Conservation (phyloP, 2,888 invertebrate genomes). For the Drosophila infuscata region DNA sequence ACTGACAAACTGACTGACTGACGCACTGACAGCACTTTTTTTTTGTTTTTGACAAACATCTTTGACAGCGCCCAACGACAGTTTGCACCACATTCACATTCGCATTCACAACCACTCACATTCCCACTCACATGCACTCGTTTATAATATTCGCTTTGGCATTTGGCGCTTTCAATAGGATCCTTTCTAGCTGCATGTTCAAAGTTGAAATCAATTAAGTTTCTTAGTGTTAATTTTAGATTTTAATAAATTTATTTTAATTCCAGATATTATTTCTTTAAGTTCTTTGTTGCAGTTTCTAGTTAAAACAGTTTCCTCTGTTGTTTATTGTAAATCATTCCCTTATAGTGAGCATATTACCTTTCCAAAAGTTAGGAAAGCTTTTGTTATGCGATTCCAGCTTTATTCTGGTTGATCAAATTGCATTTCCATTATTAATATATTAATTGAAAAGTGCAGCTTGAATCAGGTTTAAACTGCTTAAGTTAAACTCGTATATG, state of each 20-base stretch:
- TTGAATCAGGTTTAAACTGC: slow-evolving; percentile 4
- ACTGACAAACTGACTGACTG: slow-evolving; percentile 40
- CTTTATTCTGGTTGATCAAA: slow-evolving; percentile 17
- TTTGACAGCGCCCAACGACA: slow-evolving; percentile 57
- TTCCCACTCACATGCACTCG: slow-evolving; percentile 15
- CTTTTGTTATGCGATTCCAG: slow-evolving; percentile 32
- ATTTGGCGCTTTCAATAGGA: slow-evolving; percentile 9
- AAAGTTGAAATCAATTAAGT: not conserved
- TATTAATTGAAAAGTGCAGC: slow-evolving; percentile 6
- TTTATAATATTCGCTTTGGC: slow-evolving; percentile 4
- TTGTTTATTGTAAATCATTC: slow-evolving; percentile 24
- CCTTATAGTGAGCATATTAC: slow-evolving; percentile 2
- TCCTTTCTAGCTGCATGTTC: slow-evolving; percentile 4
- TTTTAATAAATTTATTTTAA: not conserved
- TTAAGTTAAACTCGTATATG: not conserved
- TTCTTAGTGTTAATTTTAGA: not conserved
- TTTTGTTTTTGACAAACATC: slow-evolving; percentile 66
- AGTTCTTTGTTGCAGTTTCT: not conserved
- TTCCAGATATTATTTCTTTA: not conserved
- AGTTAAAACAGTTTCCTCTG: not conserved
- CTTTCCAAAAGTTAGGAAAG: slow-evolving; percentile 2
- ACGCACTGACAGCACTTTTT: slow-evolving; percentile 42
- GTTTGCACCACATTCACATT: slow-evolving; percentile 48
- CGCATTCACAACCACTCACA: slow-evolving; percentile 22
- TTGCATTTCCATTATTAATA: slow-evolving; percentile 16